These are phyloP conservation scores for Galeopsomyia nigrocyanea DNA, from an alignment of 2,888 invertebrate species.

Conservation along the genomic window DNA sequence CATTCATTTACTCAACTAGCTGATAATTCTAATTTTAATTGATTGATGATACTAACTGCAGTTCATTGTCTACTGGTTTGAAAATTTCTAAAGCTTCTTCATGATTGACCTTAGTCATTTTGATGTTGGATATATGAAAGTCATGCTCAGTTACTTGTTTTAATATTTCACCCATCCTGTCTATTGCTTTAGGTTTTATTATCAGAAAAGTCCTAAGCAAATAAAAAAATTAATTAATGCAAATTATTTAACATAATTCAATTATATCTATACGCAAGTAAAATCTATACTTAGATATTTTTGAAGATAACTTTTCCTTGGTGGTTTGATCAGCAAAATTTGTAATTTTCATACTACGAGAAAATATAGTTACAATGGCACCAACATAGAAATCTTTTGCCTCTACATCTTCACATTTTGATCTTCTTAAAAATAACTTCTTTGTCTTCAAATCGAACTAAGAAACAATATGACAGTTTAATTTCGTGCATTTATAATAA, in stretches of 20 bases:
- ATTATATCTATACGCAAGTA: constrained; percentile 2
- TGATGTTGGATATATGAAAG: constrained; percentile 76
- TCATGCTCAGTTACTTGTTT: constrained; percentile 71
- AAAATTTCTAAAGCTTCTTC: constrained; percentile 79
- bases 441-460: constrained; percentile 77
- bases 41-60: constrained; percentile 71
- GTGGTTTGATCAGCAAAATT: constrained; percentile 82
- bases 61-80: constrained; percentile 72
- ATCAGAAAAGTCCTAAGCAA: constrained; percentile 79
- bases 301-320: constrained; percentile 74
- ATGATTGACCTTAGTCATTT: constrained; percentile 78
- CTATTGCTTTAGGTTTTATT: constrained; percentile 81
- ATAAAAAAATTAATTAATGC: constrained; percentile 46
- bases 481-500: constrained; percentile 18
- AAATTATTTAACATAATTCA: constrained; percentile 15
- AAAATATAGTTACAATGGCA: constrained; percentile 79
- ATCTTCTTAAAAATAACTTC: constrained; percentile 78
- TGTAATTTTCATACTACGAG: constrained; percentile 79
- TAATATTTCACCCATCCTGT: constrained; percentile 82
- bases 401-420: constrained; percentile 76
- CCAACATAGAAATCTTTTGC: constrained; percentile 82
- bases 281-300: constrained; percentile 75
- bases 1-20: constrained; percentile 35
- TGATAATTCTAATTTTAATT: constrained; percentile 46
- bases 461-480: constrained; percentile 37